phyloP scores from a whole-genome alignment of 2,113 vertebrate genomes.

The Benitochromis conjunctus region DNA sequence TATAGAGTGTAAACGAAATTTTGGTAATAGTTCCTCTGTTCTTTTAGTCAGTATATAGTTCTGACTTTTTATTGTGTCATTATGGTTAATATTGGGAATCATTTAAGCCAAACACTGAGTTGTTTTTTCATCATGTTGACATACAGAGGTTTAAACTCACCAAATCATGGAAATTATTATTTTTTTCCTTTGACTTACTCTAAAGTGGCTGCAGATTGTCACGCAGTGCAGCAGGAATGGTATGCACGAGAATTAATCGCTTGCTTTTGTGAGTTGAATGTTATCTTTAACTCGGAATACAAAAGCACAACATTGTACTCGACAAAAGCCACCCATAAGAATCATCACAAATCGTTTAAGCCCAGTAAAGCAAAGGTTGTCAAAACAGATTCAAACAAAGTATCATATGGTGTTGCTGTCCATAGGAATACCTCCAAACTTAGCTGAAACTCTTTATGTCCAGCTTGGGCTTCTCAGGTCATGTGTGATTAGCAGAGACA shows the following conservation, averaged over 20 bases:
- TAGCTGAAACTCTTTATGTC: neutral
- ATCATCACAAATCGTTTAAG: fast-evolving
- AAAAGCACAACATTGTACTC: neutral
- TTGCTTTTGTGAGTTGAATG: neutral
- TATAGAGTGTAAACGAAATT: neutral
- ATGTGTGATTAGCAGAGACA: neutral
- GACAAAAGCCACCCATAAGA: fast-evolving
- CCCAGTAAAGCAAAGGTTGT: neutral
- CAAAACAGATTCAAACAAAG: neutral
- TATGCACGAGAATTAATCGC: fast-evolving
- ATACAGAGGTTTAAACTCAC: neutral
- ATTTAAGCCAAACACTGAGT: too few species aligned
- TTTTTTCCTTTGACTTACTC: neutral
- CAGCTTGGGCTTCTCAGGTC: neutral
- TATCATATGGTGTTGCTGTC: neutral
- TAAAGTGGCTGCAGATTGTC: neutral
- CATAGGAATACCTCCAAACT: neutral
- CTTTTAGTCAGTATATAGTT: neutral
- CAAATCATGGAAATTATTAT: fast-evolving
- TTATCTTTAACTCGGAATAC: neutral
- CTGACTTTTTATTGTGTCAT: neutral
- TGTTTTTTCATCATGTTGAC: neutral
- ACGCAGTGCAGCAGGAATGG: neutral
- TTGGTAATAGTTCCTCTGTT: neutral
- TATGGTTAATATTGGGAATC: neutral